Conservation (phyloP, 1,140 invertebrate genomes). For the Eurosta solidaginis region DNA sequence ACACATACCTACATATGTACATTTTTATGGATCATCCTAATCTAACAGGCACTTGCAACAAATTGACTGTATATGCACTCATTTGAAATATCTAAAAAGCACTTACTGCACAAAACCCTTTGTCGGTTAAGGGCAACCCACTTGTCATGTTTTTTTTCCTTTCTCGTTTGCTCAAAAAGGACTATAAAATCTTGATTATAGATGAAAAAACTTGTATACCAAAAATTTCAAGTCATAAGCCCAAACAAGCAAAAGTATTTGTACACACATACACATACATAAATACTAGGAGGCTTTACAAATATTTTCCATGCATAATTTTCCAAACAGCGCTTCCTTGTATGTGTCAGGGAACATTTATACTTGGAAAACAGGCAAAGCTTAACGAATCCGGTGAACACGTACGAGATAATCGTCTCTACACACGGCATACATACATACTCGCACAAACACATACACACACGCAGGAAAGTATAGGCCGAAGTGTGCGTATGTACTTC, state of each 20-base stretch:
- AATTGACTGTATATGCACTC: neutral
- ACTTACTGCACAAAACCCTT: neutral
- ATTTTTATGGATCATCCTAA: too few relatives aligned
- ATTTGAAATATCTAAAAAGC: neutral
- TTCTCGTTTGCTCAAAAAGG: too few relatives aligned
- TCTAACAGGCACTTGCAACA: neutral
- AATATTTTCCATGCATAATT: too few relatives aligned
- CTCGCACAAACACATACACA: neutral
- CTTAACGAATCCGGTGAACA: too few relatives aligned
- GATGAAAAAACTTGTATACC: neutral
- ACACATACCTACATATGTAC: neutral
- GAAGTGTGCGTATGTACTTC: neutral
- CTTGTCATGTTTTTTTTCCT: neutral
- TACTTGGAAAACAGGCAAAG: neutral
- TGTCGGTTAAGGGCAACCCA: neutral
- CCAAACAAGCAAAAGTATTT: constrained; percentile 2
- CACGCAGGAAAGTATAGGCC: neutral
- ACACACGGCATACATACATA: neutral
- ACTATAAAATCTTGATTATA: constrained; percentile 14
- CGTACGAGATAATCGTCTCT: neutral
- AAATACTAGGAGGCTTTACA: too few relatives aligned
- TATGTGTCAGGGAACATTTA: neutral
- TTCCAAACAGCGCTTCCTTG: neutral
- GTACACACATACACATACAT: too few relatives aligned
- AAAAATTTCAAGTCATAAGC: constrained; percentile 6